These are phyloP conservation scores for Berghia stephanieae DNA, from an alignment of 1,140 invertebrate species.

Conservation along the genomic window DNA sequence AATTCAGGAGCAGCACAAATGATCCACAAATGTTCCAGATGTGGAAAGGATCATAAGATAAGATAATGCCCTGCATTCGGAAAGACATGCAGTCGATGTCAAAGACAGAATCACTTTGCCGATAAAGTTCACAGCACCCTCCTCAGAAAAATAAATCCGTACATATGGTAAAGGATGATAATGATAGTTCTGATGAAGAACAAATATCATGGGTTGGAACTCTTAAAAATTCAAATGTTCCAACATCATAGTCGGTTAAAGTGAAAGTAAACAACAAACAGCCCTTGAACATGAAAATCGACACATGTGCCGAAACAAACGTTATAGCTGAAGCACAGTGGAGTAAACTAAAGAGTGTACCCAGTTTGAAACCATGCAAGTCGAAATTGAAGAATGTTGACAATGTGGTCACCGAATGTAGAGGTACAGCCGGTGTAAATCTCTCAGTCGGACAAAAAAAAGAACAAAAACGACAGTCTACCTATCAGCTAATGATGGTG, in stretches of 20 bases:
- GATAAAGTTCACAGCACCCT: no score
- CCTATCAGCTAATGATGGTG: not conserved
- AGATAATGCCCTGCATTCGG: constrained; percentile 23
- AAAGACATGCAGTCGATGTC: not conserved
- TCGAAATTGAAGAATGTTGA: not conserved
- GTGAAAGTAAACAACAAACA: not conserved
- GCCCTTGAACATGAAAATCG: constrained; percentile 10
- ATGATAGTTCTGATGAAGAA: not conserved
- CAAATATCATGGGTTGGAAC: not conserved
- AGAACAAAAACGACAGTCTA: no score
- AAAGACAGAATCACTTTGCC: constrained; percentile 18
- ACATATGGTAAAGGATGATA: not conserved
- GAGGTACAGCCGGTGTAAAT: not conserved
- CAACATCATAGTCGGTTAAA: not conserved
- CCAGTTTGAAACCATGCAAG: not conserved
- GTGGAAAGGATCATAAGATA: not conserved
- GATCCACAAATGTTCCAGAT: not conserved
- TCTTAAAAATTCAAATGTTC: not conserved
- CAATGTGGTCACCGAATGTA: not conserved
- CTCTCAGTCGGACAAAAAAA: not conserved
- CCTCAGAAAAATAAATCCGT: not conserved
- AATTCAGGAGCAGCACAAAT: not conserved
- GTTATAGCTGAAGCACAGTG: not conserved
- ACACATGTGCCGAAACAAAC: constrained; percentile 23
- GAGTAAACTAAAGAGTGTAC: not conserved